Evolutionary conservation across 2,888 invertebrate genomes (phyloP).

Genomic region (Drosophila peninsularis): DNA sequence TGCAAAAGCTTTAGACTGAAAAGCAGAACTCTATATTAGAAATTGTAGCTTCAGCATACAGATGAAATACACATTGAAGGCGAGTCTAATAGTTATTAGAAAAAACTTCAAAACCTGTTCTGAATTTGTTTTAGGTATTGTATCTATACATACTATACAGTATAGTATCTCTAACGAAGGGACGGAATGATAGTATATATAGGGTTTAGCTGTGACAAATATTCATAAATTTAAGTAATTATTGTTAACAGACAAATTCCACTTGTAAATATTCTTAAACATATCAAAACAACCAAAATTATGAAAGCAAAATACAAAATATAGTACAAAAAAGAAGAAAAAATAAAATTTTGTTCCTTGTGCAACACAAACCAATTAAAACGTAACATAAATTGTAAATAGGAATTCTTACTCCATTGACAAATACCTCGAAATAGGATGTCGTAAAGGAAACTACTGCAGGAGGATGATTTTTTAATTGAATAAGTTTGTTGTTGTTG

Average conservation of each 20-base stretch:
- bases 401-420: slow-evolving; percentile 83
- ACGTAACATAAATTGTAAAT: slow-evolving; percentile 57
- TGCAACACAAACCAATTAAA: slow-evolving; percentile 45
- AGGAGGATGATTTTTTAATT: slow-evolving; percentile 85
- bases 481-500: slow-evolving; percentile 73
- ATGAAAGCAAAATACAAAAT: slow-evolving; percentile 17
- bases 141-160: too few species aligned
- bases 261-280: slow-evolving; percentile 1
- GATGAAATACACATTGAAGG: not conserved
- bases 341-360: slow-evolving; percentile 14
- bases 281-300: too few species aligned
- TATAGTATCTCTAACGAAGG: not conserved
- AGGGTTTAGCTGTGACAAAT: not conserved
- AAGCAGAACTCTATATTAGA: not conserved
- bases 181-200: not conserved
- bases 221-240: not conserved
- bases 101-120: not conserved
- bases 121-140: not conserved
- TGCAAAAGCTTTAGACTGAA: not conserved
- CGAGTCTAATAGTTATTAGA: not conserved
- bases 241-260: not conserved
- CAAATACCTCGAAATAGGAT: slow-evolving; percentile 85
- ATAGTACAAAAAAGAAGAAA: not conserved
- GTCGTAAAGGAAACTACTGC: slow-evolving; percentile 86
- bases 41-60: too few species aligned